These are phyloP conservation scores for Muricea muricata DNA, from an alignment of 92 coral and sea anemone genomes.

Conservation along the genomic window DNA sequence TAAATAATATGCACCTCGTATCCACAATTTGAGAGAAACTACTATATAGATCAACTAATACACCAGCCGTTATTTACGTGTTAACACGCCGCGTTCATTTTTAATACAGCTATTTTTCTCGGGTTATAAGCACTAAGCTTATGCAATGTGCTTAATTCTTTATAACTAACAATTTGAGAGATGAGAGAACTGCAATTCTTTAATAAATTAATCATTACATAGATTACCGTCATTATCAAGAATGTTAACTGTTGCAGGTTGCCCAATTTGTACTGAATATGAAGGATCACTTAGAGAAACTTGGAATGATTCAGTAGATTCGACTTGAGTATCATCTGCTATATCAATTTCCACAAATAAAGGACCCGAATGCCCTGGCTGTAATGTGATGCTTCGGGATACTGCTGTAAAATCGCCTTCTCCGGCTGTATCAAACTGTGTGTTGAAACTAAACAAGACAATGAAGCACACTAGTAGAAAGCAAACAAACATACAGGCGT, in stretches of 20 bases:
- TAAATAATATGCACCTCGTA: no score
- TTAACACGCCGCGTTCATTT: no score
- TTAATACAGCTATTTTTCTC: no score
- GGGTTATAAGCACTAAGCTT: no score
- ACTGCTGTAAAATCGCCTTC: background rate
- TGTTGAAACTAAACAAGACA: background rate
- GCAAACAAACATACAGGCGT: no score
- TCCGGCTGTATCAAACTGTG: background rate
- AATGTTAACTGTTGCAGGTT: slow-evolving; percentile 17
- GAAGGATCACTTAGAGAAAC: background rate
- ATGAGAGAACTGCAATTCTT: no score
- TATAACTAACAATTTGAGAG: no score
- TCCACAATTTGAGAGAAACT: no score
- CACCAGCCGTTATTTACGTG: no score
- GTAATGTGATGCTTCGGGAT: background rate
- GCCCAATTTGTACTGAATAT: background rate
- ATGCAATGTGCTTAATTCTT: no score
- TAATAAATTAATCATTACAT: background rate
- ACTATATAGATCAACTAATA: no score
- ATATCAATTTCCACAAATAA: background rate
- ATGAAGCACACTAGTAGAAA: background rate
- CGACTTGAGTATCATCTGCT: no score
- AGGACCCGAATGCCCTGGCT: slow-evolving; percentile 13
- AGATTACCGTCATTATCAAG: slow-evolving; percentile 24
- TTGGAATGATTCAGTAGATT: background rate